phyloP scores from a whole-genome alignment of 2,113 vertebrate genomes.

The Vulpes lagopus region DNA sequence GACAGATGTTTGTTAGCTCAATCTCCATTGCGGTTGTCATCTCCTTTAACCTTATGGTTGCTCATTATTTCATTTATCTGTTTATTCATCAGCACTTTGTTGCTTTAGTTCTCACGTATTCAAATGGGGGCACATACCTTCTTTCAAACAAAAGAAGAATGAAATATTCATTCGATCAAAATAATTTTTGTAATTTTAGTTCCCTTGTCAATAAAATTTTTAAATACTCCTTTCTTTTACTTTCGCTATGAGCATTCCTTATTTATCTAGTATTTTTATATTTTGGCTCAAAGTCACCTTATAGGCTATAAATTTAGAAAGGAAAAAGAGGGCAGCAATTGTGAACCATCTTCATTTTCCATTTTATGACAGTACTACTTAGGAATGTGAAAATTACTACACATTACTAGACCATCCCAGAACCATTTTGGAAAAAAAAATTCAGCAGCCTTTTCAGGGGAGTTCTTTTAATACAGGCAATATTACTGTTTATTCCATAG shows the following conservation, averaged over 20 bases:
- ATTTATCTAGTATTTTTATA: background rate
- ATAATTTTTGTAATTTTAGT: background rate
- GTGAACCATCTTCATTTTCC: background rate
- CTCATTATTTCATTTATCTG: background rate
- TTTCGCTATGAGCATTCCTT: background rate
- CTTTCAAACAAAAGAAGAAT: background rate
- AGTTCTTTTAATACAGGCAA: background rate
- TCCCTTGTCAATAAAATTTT: background rate
- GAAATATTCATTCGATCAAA: background rate
- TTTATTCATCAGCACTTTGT: background rate
- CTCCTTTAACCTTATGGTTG: background rate
- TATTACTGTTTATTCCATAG: background rate
- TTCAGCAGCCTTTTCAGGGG: background rate
- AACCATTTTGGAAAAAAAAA: background rate
- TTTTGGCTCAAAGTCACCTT: background rate
- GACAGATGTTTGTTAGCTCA: background rate
- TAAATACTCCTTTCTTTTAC: background rate
- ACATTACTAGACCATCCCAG: background rate
- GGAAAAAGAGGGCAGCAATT: background rate
- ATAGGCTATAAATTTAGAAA: background rate
- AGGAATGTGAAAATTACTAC: background rate
- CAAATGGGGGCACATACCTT: background rate
- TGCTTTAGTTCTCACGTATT: background rate
- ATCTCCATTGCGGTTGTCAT: background rate
- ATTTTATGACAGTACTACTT: background rate